These are phyloP conservation scores for Benitochromis conjunctus DNA, from an alignment of 2,113 vertebrate species.

Conservation along the genomic window DNA sequence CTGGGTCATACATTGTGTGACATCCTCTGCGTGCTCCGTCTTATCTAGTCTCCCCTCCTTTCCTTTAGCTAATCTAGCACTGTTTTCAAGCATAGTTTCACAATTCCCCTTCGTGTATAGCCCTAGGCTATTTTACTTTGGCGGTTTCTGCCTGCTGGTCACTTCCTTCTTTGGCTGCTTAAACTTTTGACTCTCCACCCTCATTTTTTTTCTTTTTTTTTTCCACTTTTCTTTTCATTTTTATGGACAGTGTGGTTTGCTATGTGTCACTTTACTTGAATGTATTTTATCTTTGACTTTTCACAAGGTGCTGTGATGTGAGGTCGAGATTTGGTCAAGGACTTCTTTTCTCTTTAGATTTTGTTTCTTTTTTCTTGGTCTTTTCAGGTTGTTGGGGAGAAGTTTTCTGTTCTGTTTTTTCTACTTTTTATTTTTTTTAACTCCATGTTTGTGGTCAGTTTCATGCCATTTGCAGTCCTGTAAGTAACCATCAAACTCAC, in stretches of 20 bases:
- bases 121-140: conserved; percentile 24
- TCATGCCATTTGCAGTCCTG: neutral
- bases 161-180: conserved; percentile 5
- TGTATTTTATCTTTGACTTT: neutral
- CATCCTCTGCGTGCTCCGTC: neutral
- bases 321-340: neutral
- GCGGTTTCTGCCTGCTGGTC: conserved; percentile 1
- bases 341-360: neutral
- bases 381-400: neutral
- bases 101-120: conserved; percentile 11
- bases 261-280: neutral
- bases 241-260: neutral
- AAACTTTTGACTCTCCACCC: conserved; percentile 10
- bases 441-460: neutral
- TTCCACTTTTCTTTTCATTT: neutral
- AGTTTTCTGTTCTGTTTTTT: neutral
- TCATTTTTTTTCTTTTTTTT: neutral
- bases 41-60: neutral
- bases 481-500: neutral
- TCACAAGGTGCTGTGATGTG: neutral
- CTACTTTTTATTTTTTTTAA: neutral
- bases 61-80: neutral
- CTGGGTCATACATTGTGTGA: neutral
- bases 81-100: neutral
- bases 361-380: too few species aligned